phyloP scores from a whole-genome alignment of 2,797 vertebrate genomes.

The Eidolon dupreanum region DNA sequence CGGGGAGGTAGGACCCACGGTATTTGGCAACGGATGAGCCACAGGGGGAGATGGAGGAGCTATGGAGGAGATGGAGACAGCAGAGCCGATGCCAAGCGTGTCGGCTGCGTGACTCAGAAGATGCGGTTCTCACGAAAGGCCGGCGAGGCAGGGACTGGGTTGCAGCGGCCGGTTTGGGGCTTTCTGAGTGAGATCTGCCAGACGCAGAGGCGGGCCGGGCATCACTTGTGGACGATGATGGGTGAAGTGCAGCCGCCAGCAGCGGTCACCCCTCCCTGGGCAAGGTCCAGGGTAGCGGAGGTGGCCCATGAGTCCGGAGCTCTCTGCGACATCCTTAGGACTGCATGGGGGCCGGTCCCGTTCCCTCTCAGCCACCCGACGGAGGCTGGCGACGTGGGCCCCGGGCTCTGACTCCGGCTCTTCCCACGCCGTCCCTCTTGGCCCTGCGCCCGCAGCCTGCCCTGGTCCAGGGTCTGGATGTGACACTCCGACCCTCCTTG shows the following conservation, averaged over 20 bases:
- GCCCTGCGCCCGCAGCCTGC: not conserved
- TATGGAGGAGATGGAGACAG: not conserved
- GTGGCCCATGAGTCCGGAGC: not conserved
- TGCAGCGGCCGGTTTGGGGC: not conserved
- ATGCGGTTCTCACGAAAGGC: not conserved
- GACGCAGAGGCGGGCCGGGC: not conserved
- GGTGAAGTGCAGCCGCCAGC: accelerated
- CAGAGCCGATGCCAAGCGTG: not conserved
- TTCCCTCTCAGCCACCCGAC: accelerated
- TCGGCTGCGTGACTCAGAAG: not conserved
- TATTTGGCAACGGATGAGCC: not conserved
- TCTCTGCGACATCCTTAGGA: not conserved
- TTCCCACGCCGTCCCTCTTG: accelerated
- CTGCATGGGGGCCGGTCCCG: accelerated
- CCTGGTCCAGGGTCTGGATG: not conserved
- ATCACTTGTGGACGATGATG: accelerated
- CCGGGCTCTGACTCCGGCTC: not conserved
- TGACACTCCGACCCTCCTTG: not conserved
- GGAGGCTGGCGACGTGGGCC: not conserved
- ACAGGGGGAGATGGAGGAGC: not conserved
- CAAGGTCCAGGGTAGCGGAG: not conserved
- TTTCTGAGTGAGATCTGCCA: not conserved
- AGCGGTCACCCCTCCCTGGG: accelerated
- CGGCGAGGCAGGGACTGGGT: not conserved
- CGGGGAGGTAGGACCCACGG: not conserved